Base-by-base conservation (phyloP, 2,888 invertebrate genomes). In the Hedychridium roseum region DNA sequence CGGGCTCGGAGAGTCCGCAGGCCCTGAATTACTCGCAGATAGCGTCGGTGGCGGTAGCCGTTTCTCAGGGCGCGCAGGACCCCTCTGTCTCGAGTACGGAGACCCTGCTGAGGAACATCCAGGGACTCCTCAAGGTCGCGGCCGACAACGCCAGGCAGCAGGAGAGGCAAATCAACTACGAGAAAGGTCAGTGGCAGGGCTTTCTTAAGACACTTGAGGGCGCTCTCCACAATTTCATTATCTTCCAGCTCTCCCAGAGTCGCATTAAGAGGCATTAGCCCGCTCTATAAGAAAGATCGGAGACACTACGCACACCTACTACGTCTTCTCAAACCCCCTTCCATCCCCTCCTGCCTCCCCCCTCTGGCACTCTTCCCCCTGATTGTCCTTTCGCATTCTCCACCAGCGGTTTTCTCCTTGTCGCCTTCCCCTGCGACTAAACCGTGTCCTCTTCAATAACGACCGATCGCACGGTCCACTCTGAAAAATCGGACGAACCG, bases 101-200 rank as follows among this genome's bases (percentile, higher is more conserved):
- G 82, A 95, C 94, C 51, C 85, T 97, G 63, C 86, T 97, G 64
- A 85, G 96, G 74, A 97, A 97, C 80, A 97, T 97, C 74, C 96
- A 97, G 81, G 95, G 96, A 42, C 85, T 97, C 59, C 86, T 97
- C 57, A 96, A 97, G 81, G 95, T 97, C 54, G 97, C 97, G n/a
- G 95, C 95, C 1, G 96, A 97, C 80, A 96, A 96, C 81, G 95
- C 96, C 43, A 86, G 96, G 69, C 95, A 96, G 76, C 95, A 96
- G 81, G 97, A 97, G 80, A 84, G 95, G 65, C 95, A 97, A 82
- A 91, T 94, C 81, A 93, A 90, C 84, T 92, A 94, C 81, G 97
- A 97, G 82, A 96, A 95, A 91, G 94, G 97, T 97, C 83, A 81
- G 82, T 79, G 76, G 74, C 78, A 73, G 73, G 74, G 73, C 73